Base-by-base conservation (phyloP, 2,888 invertebrate species). In the Dyspetes luteomarginatus region DNA sequence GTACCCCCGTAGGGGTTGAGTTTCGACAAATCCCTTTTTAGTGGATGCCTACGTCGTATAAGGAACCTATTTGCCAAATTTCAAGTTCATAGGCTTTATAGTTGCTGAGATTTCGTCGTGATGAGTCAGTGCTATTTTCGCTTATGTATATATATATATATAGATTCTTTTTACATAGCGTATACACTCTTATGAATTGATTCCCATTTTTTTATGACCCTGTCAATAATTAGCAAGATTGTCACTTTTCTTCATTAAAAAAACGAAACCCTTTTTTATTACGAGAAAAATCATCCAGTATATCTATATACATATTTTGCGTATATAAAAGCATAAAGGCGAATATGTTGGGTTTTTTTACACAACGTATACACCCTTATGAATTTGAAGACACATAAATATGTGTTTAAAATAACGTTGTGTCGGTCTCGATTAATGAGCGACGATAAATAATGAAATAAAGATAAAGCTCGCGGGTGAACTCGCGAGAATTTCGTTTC, bases 201-300 rank as follows among this genome's bases (percentile, higher is more conserved):
- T n/a, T n/a, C n/a, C n/a, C n/a, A n/a, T n/a, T n/a, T n/a, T n/a
- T n/a, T n/a, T n/a, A n/a, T n/a, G 36, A 36, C 36, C 36, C 36
- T 73, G 62, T 73, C 72, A 64, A 73, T 73, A 73, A 73, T 64
- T 73, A 73, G 72, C 52, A 55, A 73, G 62, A 71, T 50, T 41
- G 72, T 62, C 52, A 52, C n/a, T 19, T 28, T 17, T 0, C 52
- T 17, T 41, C 26, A 52, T 50, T 24, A 36, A 24, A 17, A 4
- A n/a, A n/a, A n/a, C n/a, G n/a, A n/a, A 4, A 36, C 41, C 22
- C 9, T 24, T 73, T 64, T 45, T 45, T 43, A 41, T 73, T 73
- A 64, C 62, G 62, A 52, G 28, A 50, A 48, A 55, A 62, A 41
- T 62, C 41, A 60, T 28, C 17, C 41, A 52, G 15, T 64, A n/a